Conservation (phyloP, 2,888 invertebrate species). For the Bombylius major region DNA sequence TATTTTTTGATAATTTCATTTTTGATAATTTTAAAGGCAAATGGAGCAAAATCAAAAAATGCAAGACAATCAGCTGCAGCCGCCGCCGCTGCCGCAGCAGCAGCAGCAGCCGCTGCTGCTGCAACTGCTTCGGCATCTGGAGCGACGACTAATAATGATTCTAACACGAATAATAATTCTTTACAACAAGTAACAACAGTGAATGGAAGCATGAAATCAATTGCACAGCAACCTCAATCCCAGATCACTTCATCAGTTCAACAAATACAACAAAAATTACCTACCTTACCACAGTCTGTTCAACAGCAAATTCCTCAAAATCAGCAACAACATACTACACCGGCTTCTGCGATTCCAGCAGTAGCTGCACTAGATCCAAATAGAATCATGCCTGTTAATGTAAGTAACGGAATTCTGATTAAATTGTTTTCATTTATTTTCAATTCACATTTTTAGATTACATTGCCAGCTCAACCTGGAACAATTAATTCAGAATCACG, state of each 20-base stretch:
- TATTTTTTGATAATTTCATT: not conserved
- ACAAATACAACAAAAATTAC: conserved; percentile 2
- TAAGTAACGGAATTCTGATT: conserved; percentile 16
- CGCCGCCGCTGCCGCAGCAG: conserved; percentile 7
- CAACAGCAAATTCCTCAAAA: conserved; percentile 15
- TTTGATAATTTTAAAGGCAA: conserved; percentile 9
- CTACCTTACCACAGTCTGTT: conserved; percentile 7
- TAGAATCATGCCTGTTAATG: conserved; percentile 46
- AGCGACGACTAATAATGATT: conserved; percentile 25
- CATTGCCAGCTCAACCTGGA: conserved; percentile 67
- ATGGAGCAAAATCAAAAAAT: conserved; percentile 30
- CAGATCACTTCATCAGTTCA: not conserved
- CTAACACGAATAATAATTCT: conserved; percentile 10
- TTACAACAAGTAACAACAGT: conserved; percentile 7
- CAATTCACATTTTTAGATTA: conserved; percentile 45
- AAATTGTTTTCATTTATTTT: not conserved
- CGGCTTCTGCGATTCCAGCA: conserved; percentile 30
- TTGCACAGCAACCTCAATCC: conserved; percentile 1
- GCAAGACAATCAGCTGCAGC: conserved; percentile 17
- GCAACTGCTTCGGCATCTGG: conserved; percentile 17
- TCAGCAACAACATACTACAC: conserved; percentile 18
- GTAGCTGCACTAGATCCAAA: conserved; percentile 40
- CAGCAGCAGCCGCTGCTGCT: conserved; percentile 26
- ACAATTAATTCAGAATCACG: conserved; percentile 53
- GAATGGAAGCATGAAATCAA: conserved; percentile 14